Percentiles rank a stretch among this genome's conserved stretches.
phyloP scores from a whole-genome alignment of 2,888 invertebrate species.

The Nephrotoma guestfalica region DNA sequence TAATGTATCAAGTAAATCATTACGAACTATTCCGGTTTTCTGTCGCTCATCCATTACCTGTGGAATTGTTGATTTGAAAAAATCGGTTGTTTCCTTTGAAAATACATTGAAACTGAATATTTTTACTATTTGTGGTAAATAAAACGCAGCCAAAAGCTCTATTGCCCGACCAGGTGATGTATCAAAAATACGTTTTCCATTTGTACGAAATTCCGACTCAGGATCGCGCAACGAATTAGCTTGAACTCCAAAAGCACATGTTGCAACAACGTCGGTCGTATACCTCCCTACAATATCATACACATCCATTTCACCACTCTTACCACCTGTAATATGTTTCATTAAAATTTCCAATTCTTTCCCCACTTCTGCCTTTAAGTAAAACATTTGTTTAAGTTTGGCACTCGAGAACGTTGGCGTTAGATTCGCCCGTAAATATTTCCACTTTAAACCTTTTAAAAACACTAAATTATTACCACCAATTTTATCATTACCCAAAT shows the following conservation, averaged over 20 bases:
- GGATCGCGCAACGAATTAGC: slow-evolving; percentile 26
- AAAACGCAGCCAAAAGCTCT: slow-evolving; percentile 22
- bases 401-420: slow-evolving; percentile 34
- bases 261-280: slow-evolving; percentile 26
- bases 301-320: slow-evolving; percentile 19
- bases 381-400: slow-evolving; percentile 30
- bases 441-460: slow-evolving; percentile 32
- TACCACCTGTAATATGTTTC: not conserved
- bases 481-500: slow-evolving; percentile 26
- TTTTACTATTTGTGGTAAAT: slow-evolving; percentile 22
- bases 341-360: slow-evolving; percentile 17
- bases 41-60: slow-evolving; percentile 31
- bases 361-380: slow-evolving; percentile 23
- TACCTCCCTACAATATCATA: slow-evolving; percentile 24
- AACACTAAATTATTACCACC: slow-evolving; percentile 32
- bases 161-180: slow-evolving; percentile 17
- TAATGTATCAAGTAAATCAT: slow-evolving; percentile 35
- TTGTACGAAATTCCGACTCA: slow-evolving; percentile 21
- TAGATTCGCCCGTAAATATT: slow-evolving; percentile 28
- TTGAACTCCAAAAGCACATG: slow-evolving; percentile 25
- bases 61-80: slow-evolving; percentile 28
- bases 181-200: slow-evolving; percentile 19
- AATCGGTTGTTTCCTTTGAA: slow-evolving; percentile 19
- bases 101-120: slow-evolving; percentile 22
- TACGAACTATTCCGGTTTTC: slow-evolving; percentile 24